These are phyloP conservation scores for Cyrtorhinus lividipennis DNA, from an alignment of 1,140 invertebrate species.

Conservation along the genomic window DNA sequence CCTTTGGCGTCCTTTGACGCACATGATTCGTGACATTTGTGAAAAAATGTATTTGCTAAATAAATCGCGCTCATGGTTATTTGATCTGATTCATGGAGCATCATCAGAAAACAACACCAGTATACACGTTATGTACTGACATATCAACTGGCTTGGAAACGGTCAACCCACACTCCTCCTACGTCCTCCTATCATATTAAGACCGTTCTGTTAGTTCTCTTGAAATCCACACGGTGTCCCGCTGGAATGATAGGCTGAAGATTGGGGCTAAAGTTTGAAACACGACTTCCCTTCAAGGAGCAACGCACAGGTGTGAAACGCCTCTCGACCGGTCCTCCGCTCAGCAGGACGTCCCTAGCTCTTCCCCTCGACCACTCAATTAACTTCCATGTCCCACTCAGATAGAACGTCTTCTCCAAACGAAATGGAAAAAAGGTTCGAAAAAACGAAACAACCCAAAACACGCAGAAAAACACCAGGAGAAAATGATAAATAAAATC, in stretches of 20 bases:
- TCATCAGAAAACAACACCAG: no score
- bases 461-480: neutral
- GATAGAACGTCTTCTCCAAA: neutral
- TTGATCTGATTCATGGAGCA: no score
- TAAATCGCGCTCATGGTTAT: no score
- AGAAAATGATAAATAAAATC: constrained; percentile 7
- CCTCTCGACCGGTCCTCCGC: neutral
- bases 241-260: neutral
- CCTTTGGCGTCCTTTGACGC: no score
- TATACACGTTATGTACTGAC: no score
- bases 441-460: neutral
- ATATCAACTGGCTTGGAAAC: no score
- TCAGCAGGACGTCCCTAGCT: neutral
- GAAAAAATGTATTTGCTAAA: no score
- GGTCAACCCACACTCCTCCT: no score
- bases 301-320: neutral
- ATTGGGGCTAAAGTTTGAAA: neutral
- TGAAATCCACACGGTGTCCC: no score
- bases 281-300: neutral
- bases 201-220: no score
- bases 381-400: neutral
- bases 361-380: constrained; percentile 2
- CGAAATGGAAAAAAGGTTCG: neutral
- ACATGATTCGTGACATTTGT: no score
- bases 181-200: no score